Evolutionary conservation across 1,140 invertebrate species (phyloP).

Genomic region (Apis florea): DNA sequence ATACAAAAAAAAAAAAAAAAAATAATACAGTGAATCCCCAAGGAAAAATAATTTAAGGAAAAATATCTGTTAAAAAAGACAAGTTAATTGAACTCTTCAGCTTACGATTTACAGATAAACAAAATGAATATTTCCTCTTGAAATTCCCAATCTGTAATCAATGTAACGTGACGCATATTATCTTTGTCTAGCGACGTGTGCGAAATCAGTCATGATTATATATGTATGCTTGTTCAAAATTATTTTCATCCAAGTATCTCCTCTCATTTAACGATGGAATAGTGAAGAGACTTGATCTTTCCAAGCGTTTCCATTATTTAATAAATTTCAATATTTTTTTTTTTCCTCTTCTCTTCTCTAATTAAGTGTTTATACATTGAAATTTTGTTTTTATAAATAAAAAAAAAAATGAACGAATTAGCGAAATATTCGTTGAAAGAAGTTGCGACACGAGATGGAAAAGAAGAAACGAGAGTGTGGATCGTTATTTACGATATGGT

Average conservation of each 20-base stretch:
- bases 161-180: constrained; percentile 1
- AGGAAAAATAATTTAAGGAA: too few species aligned
- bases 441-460: constrained; percentile 82
- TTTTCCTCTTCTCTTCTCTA: neutral
- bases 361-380: neutral
- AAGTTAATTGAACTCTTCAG: too few species aligned
- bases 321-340: neutral
- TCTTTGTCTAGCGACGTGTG: constrained; percentile 12
- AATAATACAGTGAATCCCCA: too few species aligned
- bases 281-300: neutral
- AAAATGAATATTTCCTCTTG: constrained; percentile 1
- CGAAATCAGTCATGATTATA: neutral
- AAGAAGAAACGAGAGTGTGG: constrained; percentile 81
- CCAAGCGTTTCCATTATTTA: too few species aligned
- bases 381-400: neutral
- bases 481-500: constrained; percentile 84
- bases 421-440: constrained; percentile 80
- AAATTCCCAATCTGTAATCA: constrained; percentile 2
- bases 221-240: neutral
- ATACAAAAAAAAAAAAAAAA: too few species aligned
- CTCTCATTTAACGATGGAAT: neutral
- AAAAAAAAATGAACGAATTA: constrained; percentile 13
- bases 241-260: neutral
- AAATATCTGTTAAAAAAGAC: too few species aligned
- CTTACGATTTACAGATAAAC: too few species aligned